Evolutionary conservation across 2,797 vertebrate genomes (phyloP), one percentile per base, ranked within the genome.

Genomic region (Scolopax rusticola): DNA sequence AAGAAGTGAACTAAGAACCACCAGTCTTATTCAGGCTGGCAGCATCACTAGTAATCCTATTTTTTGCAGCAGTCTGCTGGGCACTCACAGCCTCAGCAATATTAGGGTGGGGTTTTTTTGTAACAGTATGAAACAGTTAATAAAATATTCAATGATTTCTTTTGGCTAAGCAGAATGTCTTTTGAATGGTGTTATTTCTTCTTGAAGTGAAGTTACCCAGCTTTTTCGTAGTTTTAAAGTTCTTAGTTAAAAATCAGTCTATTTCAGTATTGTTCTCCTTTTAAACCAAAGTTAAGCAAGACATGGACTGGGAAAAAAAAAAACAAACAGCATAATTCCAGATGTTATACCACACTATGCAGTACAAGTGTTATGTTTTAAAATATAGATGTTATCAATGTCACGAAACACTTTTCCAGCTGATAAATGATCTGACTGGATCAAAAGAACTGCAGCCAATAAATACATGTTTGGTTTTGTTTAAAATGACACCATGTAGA

Each of bases 231-330:
- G 64, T 69, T 93, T 91, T 56, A 65, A 82, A 91, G 70, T 67
- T 84, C 68, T 90, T 79, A 87, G 65, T 69, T 82, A 87, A 85
- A 78, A 91, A 87, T 94, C 61, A 48, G 27, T 89, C 32, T 73
- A 15, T 60, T 96, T 93, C 73, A 84, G 9, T 79, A 67, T 64
- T 51, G 24, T 87, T 88, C 87, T 45, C 59, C 23, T 47, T 53
- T 89, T 67, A 76, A 90, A 73, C 40, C 15, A 75, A 81, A 93
- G 47, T 57, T 78, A 75, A 95, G 75, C 64, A 89, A 88, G 84
- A 54, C 67, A 30, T 79, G 12, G n/a, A 91, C 87, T 92, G 21
- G 64, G 45, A 14, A 90, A 94, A 92, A 0, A 0, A 0, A 51
- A 53, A 7, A 15, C 15, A 40, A 40, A 40, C 54, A 83, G 8